phyloP scores from a whole-genome alignment of 2,113 vertebrate genomes.

The Varanus komodoensis region DNA sequence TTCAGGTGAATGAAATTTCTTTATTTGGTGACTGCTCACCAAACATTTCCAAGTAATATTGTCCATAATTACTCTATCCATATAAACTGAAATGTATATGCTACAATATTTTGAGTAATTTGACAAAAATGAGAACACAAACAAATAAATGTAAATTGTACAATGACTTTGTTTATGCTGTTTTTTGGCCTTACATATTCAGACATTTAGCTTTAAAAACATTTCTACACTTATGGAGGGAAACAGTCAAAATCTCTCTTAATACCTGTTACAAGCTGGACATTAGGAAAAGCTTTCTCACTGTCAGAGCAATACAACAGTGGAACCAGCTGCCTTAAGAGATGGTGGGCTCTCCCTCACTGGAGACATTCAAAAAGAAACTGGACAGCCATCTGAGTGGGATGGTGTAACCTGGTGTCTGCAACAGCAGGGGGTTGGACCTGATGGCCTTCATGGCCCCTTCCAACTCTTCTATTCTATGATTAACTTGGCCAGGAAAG shows the following conservation, averaged over 20 bases:
- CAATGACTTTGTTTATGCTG: background rate
- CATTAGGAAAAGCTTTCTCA: no score
- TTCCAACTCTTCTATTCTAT: no score
- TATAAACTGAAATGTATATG: background rate
- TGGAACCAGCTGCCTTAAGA: no score
- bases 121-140: background rate
- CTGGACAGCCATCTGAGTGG: no score
- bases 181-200: background rate
- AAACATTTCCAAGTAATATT: background rate
- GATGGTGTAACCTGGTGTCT: no score
- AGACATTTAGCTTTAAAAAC: background rate
- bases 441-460: no score
- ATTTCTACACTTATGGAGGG: background rate
- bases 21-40: background rate
- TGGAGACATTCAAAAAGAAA: no score
- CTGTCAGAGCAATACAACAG: no score
- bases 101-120: background rate
- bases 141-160: background rate
- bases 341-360: no score
- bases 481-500: background rate
- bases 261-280: background rate
- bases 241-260: background rate
- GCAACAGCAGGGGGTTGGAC: no score
- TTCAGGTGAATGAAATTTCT: no score
- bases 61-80: background rate